phyloP scores from a whole-genome alignment of 2,797 vertebrate species.

The Hybognathus amarus region DNA sequence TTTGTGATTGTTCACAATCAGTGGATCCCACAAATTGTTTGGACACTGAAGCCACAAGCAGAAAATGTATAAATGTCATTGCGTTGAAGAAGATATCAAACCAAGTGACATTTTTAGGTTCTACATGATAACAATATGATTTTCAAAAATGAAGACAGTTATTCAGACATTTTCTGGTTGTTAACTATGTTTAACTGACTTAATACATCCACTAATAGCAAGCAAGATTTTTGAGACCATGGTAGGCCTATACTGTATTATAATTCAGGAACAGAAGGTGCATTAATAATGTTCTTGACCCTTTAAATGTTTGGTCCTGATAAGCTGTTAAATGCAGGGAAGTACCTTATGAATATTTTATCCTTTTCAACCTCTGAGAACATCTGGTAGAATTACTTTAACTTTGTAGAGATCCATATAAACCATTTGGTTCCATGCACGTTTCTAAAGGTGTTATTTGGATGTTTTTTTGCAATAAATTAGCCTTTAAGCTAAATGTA shows the following conservation, averaged over 20 bases:
- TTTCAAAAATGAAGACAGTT: not conserved
- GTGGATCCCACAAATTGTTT: not conserved
- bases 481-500: not conserved
- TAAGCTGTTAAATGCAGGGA: not conserved
- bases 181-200: not conserved
- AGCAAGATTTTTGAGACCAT: not conserved
- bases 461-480: not conserved
- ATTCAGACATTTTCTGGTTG: not conserved
- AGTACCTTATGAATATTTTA: not conserved
- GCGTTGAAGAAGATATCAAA: not conserved
- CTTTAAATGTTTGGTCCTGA: not conserved
- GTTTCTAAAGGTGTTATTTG: not conserved
- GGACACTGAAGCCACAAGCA: not conserved
- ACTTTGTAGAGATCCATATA: not conserved
- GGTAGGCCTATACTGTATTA: too few species aligned
- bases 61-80: not conserved
- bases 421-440: not conserved
- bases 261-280: not conserved
- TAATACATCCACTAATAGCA: not conserved
- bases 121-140: not conserved
- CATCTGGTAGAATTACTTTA: constrained; percentile 2
- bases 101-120: not conserved
- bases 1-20: not conserved
- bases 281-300: not conserved
- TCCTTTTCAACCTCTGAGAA: not conserved